phyloP scores from a whole-genome alignment of 2,113 vertebrate species.

The Callithrix jacchus region DNA sequence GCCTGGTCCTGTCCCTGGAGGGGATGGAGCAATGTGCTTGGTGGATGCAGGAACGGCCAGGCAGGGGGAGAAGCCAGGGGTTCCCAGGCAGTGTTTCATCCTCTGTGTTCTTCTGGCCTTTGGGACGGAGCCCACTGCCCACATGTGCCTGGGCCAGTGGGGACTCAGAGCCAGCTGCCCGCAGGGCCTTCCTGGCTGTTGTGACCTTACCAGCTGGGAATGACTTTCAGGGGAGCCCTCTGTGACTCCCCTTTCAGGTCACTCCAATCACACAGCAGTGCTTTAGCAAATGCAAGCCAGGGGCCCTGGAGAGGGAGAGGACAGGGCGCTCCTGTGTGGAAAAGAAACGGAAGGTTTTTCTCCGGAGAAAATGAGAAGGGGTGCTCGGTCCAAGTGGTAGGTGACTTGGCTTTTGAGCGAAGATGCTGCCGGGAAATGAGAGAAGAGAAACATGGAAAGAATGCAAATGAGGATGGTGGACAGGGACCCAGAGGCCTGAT shows the following conservation, averaged over 20 bases:
- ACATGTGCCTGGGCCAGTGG: neutral
- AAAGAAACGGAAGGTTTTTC: neutral
- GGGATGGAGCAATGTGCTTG: fast-evolving
- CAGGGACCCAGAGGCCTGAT: neutral
- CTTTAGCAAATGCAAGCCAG: fast-evolving
- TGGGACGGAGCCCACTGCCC: fast-evolving
- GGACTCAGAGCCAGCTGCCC: neutral
- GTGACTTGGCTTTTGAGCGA: slow-evolving; percentile 56
- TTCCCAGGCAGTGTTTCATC: fast-evolving
- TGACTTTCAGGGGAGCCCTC: neutral
- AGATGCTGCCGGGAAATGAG: slow-evolving; percentile 31
- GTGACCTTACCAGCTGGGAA: neutral
- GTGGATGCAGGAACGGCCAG: neutral
- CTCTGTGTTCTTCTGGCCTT: neutral
- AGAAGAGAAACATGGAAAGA: slow-evolving; percentile 2
- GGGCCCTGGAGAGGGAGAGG: neutral
- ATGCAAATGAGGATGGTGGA: slow-evolving; percentile 11
- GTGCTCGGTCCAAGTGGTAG: slow-evolving; percentile 17
- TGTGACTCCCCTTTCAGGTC: neutral
- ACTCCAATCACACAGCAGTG: neutral
- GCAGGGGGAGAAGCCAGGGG: neutral
- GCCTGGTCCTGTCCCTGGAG: neutral
- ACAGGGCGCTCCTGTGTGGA: neutral
- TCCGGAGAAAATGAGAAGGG: neutral
- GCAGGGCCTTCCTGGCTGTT: neutral